A percentile compares a stretch with the other conserved stretches of the same genome.
Evolutionary conservation across 2,797 vertebrate species (phyloP).

Genomic region (Limosa lapponica): DNA sequence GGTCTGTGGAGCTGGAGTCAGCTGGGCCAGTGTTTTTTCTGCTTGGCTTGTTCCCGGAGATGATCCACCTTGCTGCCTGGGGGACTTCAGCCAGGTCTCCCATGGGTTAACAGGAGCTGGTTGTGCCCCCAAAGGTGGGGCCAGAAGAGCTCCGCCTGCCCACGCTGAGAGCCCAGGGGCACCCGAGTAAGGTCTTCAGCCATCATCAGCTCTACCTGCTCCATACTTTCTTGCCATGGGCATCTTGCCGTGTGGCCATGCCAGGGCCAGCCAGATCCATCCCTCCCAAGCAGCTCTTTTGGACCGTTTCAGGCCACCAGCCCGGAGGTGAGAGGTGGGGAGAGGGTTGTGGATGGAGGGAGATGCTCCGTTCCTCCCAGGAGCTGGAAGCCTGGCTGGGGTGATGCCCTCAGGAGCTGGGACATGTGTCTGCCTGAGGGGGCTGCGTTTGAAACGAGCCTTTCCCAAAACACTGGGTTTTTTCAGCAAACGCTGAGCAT

Average conservation of each 20-base stretch:
- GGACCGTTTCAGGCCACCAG: not conserved
- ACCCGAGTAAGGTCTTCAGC: not conserved
- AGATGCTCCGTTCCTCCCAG: not conserved
- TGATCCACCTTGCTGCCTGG: not conserved
- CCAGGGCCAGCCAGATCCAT: not conserved
- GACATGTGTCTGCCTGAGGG: too few relatives aligned
- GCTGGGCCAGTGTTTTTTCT: not conserved
- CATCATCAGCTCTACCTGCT: not conserved
- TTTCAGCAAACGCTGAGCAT: not conserved
- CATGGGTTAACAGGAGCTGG: not conserved
- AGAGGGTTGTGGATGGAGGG: not conserved
- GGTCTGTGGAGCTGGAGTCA: not conserved
- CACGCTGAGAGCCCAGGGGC: too few relatives aligned
- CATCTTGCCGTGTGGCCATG: accelerated
- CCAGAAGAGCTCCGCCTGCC: not conserved
- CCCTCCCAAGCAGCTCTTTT: not conserved
- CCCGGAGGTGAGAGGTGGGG: not conserved
- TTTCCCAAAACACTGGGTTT: not conserved
- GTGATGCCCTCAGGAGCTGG: not conserved
- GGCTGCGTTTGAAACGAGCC: accelerated
- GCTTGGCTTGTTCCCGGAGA: accelerated
- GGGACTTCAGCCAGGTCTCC: not conserved
- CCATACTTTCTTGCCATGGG: not conserved
- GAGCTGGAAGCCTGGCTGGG: not conserved
- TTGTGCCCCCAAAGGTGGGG: not conserved